Evolutionary conservation across 1,140 invertebrate species (phyloP), one percentile per base, ranked within the genome.

Genomic region (Neodiprion virginianus): DNA sequence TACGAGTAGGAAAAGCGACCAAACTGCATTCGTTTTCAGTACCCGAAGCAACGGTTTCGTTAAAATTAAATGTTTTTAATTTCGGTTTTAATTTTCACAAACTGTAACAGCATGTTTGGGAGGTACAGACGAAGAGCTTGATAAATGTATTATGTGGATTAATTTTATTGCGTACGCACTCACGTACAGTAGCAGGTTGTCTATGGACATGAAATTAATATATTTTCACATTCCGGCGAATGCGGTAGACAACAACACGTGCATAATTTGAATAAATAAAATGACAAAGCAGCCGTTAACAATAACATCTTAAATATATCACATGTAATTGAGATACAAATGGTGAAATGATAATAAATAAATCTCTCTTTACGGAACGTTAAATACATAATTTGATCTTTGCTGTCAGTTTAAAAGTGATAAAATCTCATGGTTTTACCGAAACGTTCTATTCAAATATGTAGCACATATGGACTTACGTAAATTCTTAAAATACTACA

Each of bases 211-310:
- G 28, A 61, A 61, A 61, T 12, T 61, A 61, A 61, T 11, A 0
- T 61, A 61, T 61, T n/a, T 61, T 61, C 53, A 61, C 53, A 61
- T 61, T 61, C n/a, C n/a, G 53, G n/a, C n/a, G n/a, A 61, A 61
- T 61, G 11, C 11, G 28, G 28, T 40, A 40, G 28, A 40, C 28
- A 40, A 40, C 28, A 40, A 40, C 28, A 40, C 28, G 28, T 40
- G 28, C 28, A 40, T 61, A 61, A 4, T 12, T 61, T 8, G n/a
- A 61, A 61, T 61, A 61, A 61, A 61, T 61, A 14, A 61, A 61
- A 61, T 61, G n/a, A 14, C 53, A 61, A 61, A 61, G 11, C n/a
- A 8, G 11, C n/a, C 53, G 53, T 12, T 61, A 61, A 61, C 5
- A 61, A 61, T 61, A 61, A 61, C 53, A 61, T 40, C 53, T 61